Evolutionary conservation across 2,113 vertebrate species (phyloP), one percentile per base, ranked within the genome.

Genomic region (Pampusana beccarii): DNA sequence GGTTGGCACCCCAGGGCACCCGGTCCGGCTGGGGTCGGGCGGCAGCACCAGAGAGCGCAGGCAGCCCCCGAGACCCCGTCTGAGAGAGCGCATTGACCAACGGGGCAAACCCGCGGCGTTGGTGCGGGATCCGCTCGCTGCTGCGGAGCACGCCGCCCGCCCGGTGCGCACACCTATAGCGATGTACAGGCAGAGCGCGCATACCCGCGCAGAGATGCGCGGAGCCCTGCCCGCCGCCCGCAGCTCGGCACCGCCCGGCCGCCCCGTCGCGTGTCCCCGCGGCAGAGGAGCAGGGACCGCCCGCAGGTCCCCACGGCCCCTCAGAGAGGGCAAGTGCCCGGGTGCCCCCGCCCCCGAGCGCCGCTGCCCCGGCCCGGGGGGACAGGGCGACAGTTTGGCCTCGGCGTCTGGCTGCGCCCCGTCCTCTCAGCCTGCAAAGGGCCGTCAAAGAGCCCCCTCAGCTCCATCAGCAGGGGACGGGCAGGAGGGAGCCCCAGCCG

Each of bases 361-460:
- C 56, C 46, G 18, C 18, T 19, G 38, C 20, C 33, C 50, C 21
- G 38, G 26, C 16, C 36, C n/a, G 2, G 40, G 17, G 9, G n/a
- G 2, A 2, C 6, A 4, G 18, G 8, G 5, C 3, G 5, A 5
- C 56, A 24, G 6, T 53, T 13, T 23, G 74, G 25, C 11, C 7
- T 10, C 7, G 34, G 34, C n/a, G 2, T 38, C 67, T 2, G 56
- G 9, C 29, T 7, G 42, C 6, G 3, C 5, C 33, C 10, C 16
- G 5, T 69, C 38, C 31, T 17, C 74, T 50, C 69, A 25, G 29
- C 24, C 29, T 19, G 48, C 23, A 15, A 80, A 42, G 36, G n/a
- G 38, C 62, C 26, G 8, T 12, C 61, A 4, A 26, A 44, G 40
- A 13, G 3, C 5, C 29, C 38, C 8, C 42, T 13, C 42, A 11